Evolutionary conservation across 2,888 invertebrate genomes (phyloP), one percentile per base, ranked within the genome.

Genomic region (Thumatha senex): DNA sequence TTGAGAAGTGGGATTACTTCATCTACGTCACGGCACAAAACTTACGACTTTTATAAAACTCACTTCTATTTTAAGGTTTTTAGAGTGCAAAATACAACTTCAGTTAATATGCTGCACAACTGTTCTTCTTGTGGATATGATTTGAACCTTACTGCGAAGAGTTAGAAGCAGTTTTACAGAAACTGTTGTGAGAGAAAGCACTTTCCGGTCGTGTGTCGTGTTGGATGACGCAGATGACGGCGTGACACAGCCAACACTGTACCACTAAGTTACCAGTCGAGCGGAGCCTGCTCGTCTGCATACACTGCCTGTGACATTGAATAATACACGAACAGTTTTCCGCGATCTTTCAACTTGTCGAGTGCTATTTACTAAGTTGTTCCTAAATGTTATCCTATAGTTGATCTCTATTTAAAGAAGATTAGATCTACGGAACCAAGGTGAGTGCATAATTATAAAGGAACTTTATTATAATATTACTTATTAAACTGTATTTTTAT

Each of bases 201-300:
- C 89, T 86, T 89, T 89, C 85, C 84, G 86, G 83, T 83, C 77
- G 83, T 84, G 81, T 75, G 82, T 57, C 67, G 73, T 75, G 73
- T 74, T 74, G 83, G 79, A 86, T 89, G 90, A 91, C 90, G 90
- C 84, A 91, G 89, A 85, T 84, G 85, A 78, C 80, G 78, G 75
- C 74, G 75, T 67, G 67, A 58, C 58, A 60, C 71, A 64, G 62
- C 66, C 71, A 72, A 72, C 73, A 72, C 62, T 70, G 67, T 61
- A 72, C 64, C 58, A 61, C 61, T 70, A 68, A 61, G 65, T 56
- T 66, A 70, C 65, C 74, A 88, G 86, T 86, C 81, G 82, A 75
- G 76, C 76, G 76, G 72, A 72, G 82, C 63, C 74, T 84, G 85
- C 72, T 67, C 73, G 72, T 65, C 67, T 63, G 80, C 76, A 61